These are phyloP conservation scores for Homarus gammarus DNA, from an alignment of 2,888 invertebrate species.

Conservation along the genomic window DNA sequence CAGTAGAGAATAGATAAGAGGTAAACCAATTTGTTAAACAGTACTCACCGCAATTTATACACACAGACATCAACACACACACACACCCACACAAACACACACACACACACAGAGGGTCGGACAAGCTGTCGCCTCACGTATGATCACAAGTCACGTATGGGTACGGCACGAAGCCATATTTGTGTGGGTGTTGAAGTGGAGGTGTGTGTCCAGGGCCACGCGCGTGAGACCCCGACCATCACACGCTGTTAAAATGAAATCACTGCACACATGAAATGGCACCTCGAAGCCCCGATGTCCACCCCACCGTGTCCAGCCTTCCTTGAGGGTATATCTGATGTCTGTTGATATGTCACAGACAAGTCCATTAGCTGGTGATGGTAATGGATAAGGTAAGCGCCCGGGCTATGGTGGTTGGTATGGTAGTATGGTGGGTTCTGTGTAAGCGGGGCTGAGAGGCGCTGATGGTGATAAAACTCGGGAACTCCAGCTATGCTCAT, in stretches of 20 bases:
- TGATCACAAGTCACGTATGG: not conserved
- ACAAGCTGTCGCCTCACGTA: not conserved
- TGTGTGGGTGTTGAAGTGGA: not conserved
- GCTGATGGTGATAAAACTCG: conserved; percentile 34
- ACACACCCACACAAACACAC: conserved; percentile 26
- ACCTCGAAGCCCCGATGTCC: not conserved
- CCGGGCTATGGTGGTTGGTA: not conserved
- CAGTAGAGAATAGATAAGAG: too few relatives aligned
- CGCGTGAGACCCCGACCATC: conserved; percentile 37
- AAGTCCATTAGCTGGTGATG: not conserved
- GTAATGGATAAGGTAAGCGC: not conserved
- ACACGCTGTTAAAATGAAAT: conserved; percentile 44
- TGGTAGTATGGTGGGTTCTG: not conserved
- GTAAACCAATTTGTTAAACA: too few relatives aligned
- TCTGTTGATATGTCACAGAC: not conserved
- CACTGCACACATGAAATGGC: conserved; percentile 24
- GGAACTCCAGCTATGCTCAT: conserved; percentile 28
- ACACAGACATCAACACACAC: not conserved
- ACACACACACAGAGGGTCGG: conserved; percentile 19
- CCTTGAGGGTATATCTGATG: too few relatives aligned
- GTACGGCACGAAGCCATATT: not conserved
- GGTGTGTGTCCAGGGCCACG: conserved; percentile 19
- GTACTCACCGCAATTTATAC: too few relatives aligned
- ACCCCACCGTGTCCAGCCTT: not conserved
- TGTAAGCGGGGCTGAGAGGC: conserved; percentile 13